Percentiles rank a stretch among this genome's conserved stretches.
Evolutionary conservation across 2,113 vertebrate genomes (phyloP).

Genomic region (Rhabdornis inornatus): DNA sequence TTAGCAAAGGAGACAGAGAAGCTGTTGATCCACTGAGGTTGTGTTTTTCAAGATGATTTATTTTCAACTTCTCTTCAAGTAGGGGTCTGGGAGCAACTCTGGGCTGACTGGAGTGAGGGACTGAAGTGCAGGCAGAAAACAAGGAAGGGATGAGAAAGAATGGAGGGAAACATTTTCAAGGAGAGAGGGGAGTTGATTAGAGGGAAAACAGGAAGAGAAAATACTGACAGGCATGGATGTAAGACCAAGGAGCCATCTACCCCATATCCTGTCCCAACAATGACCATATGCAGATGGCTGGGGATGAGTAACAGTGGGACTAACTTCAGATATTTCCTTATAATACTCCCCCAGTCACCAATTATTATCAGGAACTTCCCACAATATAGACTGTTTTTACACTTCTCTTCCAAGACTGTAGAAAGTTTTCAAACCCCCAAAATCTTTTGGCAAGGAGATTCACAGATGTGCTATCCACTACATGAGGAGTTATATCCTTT

Average conservation of each 20-base stretch:
- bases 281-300: constrained; percentile 56
- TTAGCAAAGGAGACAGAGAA: background rate
- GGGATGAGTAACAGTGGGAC: constrained; percentile 38
- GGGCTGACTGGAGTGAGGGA: background rate
- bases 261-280: constrained; percentile 63
- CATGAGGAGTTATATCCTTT: background rate
- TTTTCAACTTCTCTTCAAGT: background rate
- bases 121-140: constrained; percentile 16
- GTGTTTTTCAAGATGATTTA: background rate
- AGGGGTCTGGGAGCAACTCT: background rate
- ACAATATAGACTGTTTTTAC: fast-evolving
- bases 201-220: constrained; percentile 60
- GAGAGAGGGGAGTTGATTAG: constrained; percentile 16
- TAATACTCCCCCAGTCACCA: constrained; percentile 49
- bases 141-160: constrained; percentile 50
- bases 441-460: background rate
- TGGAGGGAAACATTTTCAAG: constrained; percentile 53
- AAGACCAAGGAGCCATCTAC: constrained; percentile 46
- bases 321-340: constrained; percentile 51
- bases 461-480: background rate
- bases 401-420: background rate
- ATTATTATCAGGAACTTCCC: constrained; percentile 11
- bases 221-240: constrained; percentile 36
- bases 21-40: background rate
- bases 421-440: background rate